phyloP scores from a whole-genome alignment of 1,140 invertebrate species.

The Zophobas morio region DNA sequence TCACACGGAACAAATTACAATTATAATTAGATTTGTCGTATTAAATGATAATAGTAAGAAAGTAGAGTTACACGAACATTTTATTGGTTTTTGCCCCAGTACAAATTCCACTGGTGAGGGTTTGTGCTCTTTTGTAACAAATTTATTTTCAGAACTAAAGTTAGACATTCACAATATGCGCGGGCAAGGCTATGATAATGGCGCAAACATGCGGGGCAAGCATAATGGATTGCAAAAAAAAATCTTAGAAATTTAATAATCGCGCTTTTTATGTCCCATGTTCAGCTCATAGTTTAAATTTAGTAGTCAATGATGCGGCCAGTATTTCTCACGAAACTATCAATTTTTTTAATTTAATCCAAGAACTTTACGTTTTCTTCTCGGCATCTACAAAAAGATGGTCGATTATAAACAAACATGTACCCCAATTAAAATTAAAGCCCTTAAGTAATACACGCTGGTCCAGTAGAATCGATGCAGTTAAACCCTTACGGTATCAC shows the following conservation, averaged over 20 bases:
- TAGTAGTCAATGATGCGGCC: conserved; percentile 56
- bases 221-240: conserved; percentile 53
- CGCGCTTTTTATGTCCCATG: conserved; percentile 57
- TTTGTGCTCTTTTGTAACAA: conserved; percentile 38
- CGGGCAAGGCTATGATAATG: too few relatives aligned
- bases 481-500: conserved; percentile 42
- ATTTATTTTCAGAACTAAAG: too few relatives aligned
- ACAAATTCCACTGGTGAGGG: conserved; percentile 48
- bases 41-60: conserved; percentile 22
- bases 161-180: too few relatives aligned
- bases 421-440: conserved; percentile 40
- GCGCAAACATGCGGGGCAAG: conserved; percentile 9
- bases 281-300: conserved; percentile 45
- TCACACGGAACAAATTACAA: too few relatives aligned
- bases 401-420: conserved; percentile 7
- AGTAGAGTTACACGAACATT: conserved; percentile 49
- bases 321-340: conserved; percentile 47
- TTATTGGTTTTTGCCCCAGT: conserved; percentile 50
- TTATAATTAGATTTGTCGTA: conserved; percentile 44
- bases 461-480: conserved; percentile 45
- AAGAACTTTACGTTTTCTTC: conserved; percentile 62
- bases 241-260: conserved; percentile 55
- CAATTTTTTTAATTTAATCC: conserved; percentile 58
- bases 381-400: conserved; percentile 53
- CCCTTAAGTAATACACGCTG: conserved; percentile 46